Percentiles rank a stretch among this genome's conserved stretches.
These are phyloP conservation scores for Cosmopolites sordidus DNA, from an alignment of 2,888 invertebrate genomes.

Conservation along the genomic window DNA sequence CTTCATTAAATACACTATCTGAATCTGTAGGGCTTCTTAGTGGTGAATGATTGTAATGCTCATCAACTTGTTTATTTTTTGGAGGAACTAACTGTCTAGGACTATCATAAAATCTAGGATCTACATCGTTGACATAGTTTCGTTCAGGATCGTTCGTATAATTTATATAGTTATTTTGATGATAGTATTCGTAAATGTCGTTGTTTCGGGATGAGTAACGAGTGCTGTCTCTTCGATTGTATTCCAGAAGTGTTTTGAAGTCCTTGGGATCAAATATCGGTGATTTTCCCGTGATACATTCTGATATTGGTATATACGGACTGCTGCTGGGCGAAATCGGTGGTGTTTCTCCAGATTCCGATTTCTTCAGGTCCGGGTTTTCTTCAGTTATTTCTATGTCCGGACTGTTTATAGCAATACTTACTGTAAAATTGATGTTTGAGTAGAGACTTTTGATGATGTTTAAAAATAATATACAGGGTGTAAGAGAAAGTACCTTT, in stretches of 20 bases:
- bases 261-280: constrained; percentile 34
- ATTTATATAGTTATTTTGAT: constrained; percentile 37
- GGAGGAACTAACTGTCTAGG: constrained; percentile 39
- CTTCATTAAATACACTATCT: constrained; percentile 65
- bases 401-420: constrained; percentile 25
- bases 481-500: no score
- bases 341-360: constrained; percentile 51
- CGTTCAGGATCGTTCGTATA: constrained; percentile 32
- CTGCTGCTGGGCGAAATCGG: constrained; percentile 67
- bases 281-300: constrained; percentile 77
- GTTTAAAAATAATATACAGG: no score
- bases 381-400: constrained; percentile 35
- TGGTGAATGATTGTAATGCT: constrained; percentile 44
- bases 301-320: constrained; percentile 88
- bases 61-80: neutral
- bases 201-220: constrained; percentile 20
- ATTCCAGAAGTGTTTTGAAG: constrained; percentile 38
- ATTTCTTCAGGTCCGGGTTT: constrained; percentile 17
- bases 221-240: constrained; percentile 35
- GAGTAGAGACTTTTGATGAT: no score
- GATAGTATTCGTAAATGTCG: constrained; percentile 25
- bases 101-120: constrained; percentile 56
- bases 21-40: constrained; percentile 62
- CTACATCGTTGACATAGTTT: constrained; percentile 46
- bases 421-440: constrained; percentile 18